Base-by-base conservation (phyloP, 64 coral and sea anemone species). In the Catalaphyllia jardinei region DNA sequence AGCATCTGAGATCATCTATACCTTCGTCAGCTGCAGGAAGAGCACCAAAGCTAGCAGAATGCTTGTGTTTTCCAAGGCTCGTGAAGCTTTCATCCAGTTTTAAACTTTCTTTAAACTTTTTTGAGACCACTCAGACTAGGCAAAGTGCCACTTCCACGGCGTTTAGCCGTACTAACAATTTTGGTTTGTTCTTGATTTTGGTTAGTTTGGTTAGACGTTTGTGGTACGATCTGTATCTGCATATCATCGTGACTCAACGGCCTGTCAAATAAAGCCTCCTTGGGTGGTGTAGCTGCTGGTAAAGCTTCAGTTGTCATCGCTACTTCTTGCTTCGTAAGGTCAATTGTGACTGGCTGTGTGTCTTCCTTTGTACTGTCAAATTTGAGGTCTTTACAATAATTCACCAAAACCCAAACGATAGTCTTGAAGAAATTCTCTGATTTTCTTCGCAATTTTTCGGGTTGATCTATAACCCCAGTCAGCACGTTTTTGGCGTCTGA, bases 361-460 rank as follows among this genome's bases (percentile, higher is more conserved):
- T 4, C 49, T 61, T 14, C 42, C 9, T 83, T 61, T 12, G 19
- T 20, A 31, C 10, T 69, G 8, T 50, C 4, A 50, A 85, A 85
- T 31, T 85, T 35, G 24, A 20, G 57, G 31, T 87, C 51, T 42
- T 91, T 93, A 20, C 88, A 89, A 17, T 99, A 20, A 30, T 93
- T 73, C 22, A 99, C 61, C 42, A 98, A 84, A 83, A 95, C 91
- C 96, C 96, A 98, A 5, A 95, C 77, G 60, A 95, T 77, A 9
- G 90, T 95, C 59, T 98, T 98, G 2, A 98, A 27, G 72, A 99
- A 98, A 95, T 98, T 98, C 4, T 87, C 91, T 18, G 96, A 98
- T 33, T 92, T 87, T 74, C 82, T 90, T 52, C 71, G 46, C 5
- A 98, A 81, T 72, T 98, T 98, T 50, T 95, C 96, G 18, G 93